Percentiles rank a stretch among this genome's conserved stretches.
Evolutionary conservation across 2,113 vertebrate genomes (phyloP).

Genomic region (Hippocampus zosterae): DNA sequence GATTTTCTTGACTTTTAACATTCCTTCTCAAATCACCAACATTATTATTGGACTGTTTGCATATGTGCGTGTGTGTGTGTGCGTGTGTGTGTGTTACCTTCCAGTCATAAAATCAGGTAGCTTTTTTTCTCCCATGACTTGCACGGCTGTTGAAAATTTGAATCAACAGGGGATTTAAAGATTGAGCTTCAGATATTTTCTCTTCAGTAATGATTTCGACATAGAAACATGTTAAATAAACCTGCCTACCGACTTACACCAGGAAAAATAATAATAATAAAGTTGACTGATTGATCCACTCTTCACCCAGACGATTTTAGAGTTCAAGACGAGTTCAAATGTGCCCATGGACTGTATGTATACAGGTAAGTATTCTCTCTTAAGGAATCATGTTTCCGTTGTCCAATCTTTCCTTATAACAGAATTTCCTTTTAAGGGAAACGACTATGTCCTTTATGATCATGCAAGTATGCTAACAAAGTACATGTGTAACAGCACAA

Average conservation of each 20-base stretch:
- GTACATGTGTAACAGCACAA: too few relatives aligned
- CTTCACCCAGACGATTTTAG: too few relatives aligned
- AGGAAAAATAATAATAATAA: not conserved
- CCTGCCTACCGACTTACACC: not conserved
- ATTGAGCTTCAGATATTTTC: not conserved
- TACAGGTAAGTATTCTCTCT: too few relatives aligned
- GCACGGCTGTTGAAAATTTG: not conserved
- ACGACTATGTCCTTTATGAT: too few relatives aligned
- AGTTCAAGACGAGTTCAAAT: too few relatives aligned
- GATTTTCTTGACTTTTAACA: not conserved
- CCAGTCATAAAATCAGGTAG: not conserved
- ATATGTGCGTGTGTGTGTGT: not conserved
- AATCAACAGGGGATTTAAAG: not conserved
- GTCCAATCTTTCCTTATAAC: too few relatives aligned
- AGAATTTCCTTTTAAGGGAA: too few relatives aligned
- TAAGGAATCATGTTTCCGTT: too few relatives aligned
- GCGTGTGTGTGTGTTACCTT: not conserved
- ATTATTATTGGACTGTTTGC: not conserved
- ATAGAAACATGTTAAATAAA: not conserved
- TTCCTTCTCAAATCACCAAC: constrained; percentile 1
- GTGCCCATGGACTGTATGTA: too few relatives aligned
- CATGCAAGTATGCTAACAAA: too few relatives aligned
- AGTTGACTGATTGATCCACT: not conserved
- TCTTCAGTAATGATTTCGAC: not conserved
- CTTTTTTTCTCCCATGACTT: not conserved